Evolutionary conservation across 2,113 vertebrate species (phyloP).

Genomic region (Butorides virescens): DNA sequence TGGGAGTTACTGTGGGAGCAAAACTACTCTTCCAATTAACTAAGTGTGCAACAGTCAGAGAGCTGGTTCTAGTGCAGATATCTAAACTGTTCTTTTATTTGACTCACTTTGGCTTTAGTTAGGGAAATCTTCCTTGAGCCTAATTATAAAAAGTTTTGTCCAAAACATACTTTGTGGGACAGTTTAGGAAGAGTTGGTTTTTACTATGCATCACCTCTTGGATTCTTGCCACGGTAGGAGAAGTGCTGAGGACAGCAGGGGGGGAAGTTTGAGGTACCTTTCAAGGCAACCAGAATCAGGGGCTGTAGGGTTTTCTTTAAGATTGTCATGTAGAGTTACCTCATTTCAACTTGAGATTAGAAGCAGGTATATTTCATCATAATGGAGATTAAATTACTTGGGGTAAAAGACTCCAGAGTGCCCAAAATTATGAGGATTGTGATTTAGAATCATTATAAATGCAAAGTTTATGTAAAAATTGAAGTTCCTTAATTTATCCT

Average conservation of each 20-base stretch:
- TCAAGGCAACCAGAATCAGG: background rate
- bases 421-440: background rate
- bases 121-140: background rate
- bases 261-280: background rate
- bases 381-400: background rate
- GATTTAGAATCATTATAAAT: background rate
- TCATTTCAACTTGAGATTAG: background rate
- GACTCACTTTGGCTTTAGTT: background rate
- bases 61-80: background rate
- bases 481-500: background rate
- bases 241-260: background rate
- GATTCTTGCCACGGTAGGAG: background rate
- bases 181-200: background rate
- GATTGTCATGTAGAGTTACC: background rate
- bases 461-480: background rate
- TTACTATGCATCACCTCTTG: rapidly evolving
- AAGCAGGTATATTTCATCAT: background rate
- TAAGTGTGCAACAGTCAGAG: background rate
- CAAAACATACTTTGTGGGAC: background rate
- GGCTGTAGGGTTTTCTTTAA: background rate
- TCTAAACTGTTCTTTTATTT: background rate
- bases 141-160: background rate
- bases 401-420: background rate
- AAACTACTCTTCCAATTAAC: background rate
- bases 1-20: background rate